phyloP scores from a whole-genome alignment of 2,113 vertebrate species.

The Platysteira castanea region DNA sequence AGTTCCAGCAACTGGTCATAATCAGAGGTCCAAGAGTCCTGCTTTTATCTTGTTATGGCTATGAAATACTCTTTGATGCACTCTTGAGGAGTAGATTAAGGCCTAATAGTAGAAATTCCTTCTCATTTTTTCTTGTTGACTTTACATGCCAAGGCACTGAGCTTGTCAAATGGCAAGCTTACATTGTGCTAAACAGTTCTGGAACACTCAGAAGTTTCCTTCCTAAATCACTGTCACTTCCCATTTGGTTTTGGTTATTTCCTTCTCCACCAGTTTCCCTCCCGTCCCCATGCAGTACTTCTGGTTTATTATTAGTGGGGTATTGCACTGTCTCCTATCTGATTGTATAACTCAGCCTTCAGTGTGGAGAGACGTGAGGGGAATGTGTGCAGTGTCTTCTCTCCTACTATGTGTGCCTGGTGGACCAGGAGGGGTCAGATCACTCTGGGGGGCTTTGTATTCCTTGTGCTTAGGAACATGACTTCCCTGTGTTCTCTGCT shows the following conservation, averaged over 20 bases:
- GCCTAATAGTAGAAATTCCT: not conserved
- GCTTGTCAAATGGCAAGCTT: not conserved
- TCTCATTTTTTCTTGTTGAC: not conserved
- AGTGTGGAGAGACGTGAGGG: fast-evolving
- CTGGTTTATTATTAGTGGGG: not conserved
- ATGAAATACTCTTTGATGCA: not conserved
- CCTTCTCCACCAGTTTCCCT: not conserved
- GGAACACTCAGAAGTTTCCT: not conserved
- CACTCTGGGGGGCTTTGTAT: not conserved
- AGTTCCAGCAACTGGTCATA: not conserved
- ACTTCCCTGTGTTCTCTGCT: not conserved
- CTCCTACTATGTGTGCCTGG: not conserved
- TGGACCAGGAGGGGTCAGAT: not conserved
- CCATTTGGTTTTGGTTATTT: not conserved
- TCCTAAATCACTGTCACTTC: not conserved
- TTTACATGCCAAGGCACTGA: not conserved
- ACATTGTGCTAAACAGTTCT: not conserved
- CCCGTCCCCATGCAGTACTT: fast-evolving
- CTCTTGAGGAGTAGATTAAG: not conserved
- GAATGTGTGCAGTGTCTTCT: not conserved
- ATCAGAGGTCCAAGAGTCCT: not conserved
- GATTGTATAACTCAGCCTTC: not conserved
- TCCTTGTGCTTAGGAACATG: not conserved
- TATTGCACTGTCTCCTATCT: not conserved
- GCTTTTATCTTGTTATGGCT: not conserved